phyloP scores from a whole-genome alignment of 2,797 vertebrate genomes.

The Pygocentrus nattereri region DNA sequence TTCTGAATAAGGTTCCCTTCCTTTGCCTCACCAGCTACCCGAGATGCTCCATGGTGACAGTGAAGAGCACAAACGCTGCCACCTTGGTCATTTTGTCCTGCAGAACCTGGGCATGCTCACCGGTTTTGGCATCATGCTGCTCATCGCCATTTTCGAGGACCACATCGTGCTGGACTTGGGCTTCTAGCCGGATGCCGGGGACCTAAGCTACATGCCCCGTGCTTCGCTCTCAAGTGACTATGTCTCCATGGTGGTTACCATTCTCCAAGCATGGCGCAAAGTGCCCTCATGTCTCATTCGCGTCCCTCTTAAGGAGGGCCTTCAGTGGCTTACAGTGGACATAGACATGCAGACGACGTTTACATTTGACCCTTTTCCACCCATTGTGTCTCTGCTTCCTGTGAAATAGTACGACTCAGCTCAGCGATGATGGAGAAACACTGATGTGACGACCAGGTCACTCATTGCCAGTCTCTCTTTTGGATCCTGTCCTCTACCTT shows the following conservation, averaged over 20 bases:
- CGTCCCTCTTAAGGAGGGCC: slow-evolving; percentile 62
- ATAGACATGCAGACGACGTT: slow-evolving; percentile 61
- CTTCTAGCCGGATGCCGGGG: slow-evolving; percentile 76
- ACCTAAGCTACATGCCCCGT: slow-evolving; percentile 19
- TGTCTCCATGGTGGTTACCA: slow-evolving; percentile 46
- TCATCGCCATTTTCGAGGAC: slow-evolving; percentile 98
- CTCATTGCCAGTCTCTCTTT: slow-evolving; percentile 26
- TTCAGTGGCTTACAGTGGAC: slow-evolving; percentile 61
- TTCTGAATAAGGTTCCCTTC: neutral
- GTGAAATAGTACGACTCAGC: slow-evolving; percentile 20
- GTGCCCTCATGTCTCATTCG: slow-evolving; percentile 47
- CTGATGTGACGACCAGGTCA: neutral
- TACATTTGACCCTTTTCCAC: slow-evolving; percentile 44
- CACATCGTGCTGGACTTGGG: slow-evolving; percentile 92
- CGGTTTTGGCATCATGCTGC: slow-evolving; percentile 97
- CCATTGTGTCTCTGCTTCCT: slow-evolving; percentile 27
- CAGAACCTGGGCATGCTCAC: slow-evolving; percentile 94
- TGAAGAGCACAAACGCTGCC: slow-evolving; percentile 92
- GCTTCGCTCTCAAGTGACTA: slow-evolving; percentile 70
- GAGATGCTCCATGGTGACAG: slow-evolving; percentile 98
- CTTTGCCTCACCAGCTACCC: slow-evolving; percentile 82
- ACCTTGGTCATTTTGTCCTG: slow-evolving; percentile 92
- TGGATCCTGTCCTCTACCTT: neutral
- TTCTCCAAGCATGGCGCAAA: slow-evolving; percentile 69
- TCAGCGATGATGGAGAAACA: slow-evolving; percentile 34